phyloP scores from a whole-genome alignment of 2,888 invertebrate genomes.

The Lepeophtheirus nordmannii region DNA sequence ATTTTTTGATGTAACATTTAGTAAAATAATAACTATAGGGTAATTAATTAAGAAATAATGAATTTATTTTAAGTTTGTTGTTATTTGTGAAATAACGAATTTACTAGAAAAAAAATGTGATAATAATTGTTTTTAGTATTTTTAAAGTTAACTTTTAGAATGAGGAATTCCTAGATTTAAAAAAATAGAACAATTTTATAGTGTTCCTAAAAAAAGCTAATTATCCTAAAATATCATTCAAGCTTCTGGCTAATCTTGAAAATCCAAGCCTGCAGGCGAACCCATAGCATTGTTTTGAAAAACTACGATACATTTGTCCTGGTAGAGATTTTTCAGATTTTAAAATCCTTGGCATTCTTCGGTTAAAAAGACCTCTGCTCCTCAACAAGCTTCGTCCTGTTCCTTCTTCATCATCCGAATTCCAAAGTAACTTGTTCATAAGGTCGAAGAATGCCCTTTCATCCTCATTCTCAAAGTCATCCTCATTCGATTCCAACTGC shows the following conservation, averaged over 20 bases:
- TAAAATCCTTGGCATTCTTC: background rate
- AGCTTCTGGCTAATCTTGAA: too few relatives aligned
- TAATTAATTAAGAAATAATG: background rate
- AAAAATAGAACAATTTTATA: too few relatives aligned
- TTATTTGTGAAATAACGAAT: background rate
- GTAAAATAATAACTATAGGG: too few relatives aligned
- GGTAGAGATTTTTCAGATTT: background rate
- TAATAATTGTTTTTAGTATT: too few relatives aligned
- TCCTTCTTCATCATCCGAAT: background rate
- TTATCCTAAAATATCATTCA: too few relatives aligned
- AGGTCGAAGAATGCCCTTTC: background rate
- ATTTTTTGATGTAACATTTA: too few relatives aligned
- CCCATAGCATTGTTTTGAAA: background rate
- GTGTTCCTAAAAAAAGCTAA: too few relatives aligned
- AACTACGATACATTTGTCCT: background rate
- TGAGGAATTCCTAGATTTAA: too few relatives aligned
- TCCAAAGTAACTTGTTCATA: conserved; percentile 1
- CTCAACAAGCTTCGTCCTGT: too few relatives aligned
- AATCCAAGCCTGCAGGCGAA: background rate
- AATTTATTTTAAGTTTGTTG: background rate
- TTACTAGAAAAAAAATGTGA: background rate
- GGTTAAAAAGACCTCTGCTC: background rate
- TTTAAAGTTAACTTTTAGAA: too few relatives aligned
- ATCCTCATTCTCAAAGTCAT: background rate
- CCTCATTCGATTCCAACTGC: background rate